These are phyloP conservation scores for Drosophila suboccidentalis DNA, from an alignment of 2,888 invertebrate genomes.

Conservation along the genomic window DNA sequence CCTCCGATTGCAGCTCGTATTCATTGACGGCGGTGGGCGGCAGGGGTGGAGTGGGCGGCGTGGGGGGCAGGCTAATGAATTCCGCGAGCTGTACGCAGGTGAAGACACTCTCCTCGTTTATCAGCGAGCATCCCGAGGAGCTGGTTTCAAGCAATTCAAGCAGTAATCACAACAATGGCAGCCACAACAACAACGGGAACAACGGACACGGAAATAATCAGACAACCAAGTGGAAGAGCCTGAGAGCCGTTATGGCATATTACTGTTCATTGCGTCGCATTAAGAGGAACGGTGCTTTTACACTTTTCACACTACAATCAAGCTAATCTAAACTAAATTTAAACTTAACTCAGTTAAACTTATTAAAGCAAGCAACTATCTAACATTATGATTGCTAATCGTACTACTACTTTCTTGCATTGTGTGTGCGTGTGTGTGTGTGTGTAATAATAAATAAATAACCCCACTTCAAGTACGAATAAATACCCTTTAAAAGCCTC, in stretches of 20 bases:
- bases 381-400: conserved; percentile 55
- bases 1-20: conserved; percentile 73
- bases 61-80: conserved; percentile 47
- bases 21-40: conserved; percentile 28
- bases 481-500: not conserved
- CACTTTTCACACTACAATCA: conserved; percentile 49
- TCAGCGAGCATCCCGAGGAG: conserved; percentile 74
- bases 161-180: conserved; percentile 23
- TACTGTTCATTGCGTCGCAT: conserved; percentile 95
- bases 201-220: conserved; percentile 35
- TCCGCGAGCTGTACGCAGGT: conserved; percentile 66
- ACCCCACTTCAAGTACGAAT: conserved; percentile 14
- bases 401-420: conserved; percentile 53
- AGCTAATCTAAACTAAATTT: conserved; percentile 21
- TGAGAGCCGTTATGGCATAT: conserved; percentile 95
- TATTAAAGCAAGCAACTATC: conserved; percentile 51
- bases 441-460: conserved; percentile 28
- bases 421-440: conserved; percentile 48
- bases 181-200: conserved; percentile 18
- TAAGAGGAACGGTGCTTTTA: conserved; percentile 90
- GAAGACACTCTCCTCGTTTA: conserved; percentile 72
- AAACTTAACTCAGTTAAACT: conserved; percentile 18
- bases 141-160: conserved; percentile 35
- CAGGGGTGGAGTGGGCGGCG: not conserved
- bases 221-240: conserved; percentile 93